Evolutionary conservation across 1,140 invertebrate genomes (phyloP).

Genomic region (Lethrus apterus): DNA sequence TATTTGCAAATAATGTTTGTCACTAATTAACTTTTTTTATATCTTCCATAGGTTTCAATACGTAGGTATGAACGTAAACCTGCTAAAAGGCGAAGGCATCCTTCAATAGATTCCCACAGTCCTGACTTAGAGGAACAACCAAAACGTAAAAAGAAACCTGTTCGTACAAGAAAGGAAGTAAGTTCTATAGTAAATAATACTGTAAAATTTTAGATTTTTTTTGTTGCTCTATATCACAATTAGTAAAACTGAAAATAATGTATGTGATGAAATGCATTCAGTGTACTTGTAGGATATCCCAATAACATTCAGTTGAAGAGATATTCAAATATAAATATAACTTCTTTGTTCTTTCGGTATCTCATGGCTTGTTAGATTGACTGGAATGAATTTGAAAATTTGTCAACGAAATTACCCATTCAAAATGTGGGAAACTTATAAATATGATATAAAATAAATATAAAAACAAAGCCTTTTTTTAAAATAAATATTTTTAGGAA

Average conservation of each 20-base stretch:
- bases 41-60: not conserved
- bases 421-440: no score
- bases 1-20: not conserved
- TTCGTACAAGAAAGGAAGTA: slow-evolving; percentile 4
- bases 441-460: not conserved
- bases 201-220: not conserved
- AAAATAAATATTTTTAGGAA: slow-evolving; percentile 5
- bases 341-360: not conserved
- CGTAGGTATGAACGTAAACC: slow-evolving; percentile 5
- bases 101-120: slow-evolving; percentile 1
- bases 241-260: not conserved
- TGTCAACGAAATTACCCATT: not conserved
- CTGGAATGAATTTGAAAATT: not conserved
- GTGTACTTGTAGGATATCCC: not conserved
- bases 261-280: not conserved
- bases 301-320: not conserved
- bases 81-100: not conserved
- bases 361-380: not conserved
- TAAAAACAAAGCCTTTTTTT: not conserved
- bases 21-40: not conserved
- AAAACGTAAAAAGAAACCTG: slow-evolving; percentile 1
- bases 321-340: not conserved
- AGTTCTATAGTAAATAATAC: not conserved
- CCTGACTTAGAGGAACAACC: not conserved
- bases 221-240: not conserved